These are phyloP conservation scores for Podarcis cretensis DNA, from an alignment of 2,113 vertebrate genomes.

Conservation along the genomic window DNA sequence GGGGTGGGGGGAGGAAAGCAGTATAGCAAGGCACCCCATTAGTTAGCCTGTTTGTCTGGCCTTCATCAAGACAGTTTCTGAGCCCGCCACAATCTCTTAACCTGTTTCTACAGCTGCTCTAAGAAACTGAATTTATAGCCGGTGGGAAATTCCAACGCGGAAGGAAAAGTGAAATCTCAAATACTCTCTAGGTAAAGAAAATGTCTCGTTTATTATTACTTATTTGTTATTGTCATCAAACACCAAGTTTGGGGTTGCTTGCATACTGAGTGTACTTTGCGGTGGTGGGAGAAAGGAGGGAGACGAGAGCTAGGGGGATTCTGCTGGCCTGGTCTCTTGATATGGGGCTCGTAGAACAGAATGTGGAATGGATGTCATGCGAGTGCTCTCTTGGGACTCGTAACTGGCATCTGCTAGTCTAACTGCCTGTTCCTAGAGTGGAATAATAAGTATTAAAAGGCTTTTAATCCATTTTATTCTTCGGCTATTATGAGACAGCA, in stretches of 20 bases:
- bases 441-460: constrained; percentile 32
- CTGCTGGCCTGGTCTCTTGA: not conserved
- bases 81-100: not conserved
- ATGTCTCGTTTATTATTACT: not conserved
- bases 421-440: constrained; percentile 8
- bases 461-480: constrained; percentile 16
- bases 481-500: constrained; percentile 15
- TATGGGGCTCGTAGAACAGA: not conserved
- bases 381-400: not conserved
- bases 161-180: not conserved
- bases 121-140: constrained; percentile 12
- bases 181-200: not conserved
- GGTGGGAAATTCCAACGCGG: not conserved
- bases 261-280: not conserved
- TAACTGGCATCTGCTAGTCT: constrained; percentile 23
- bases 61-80: not conserved
- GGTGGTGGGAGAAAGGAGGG: not conserved
- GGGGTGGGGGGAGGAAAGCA: not conserved
- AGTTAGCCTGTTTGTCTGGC: not conserved
- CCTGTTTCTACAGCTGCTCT: constrained; percentile 25
- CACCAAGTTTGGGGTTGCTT: not conserved
- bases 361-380: constrained; percentile 2
- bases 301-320: not conserved
- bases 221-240: not conserved
- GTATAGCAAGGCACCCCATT: not conserved